These are phyloP conservation scores for Ranitomeya imitator DNA, from an alignment of 2,113 vertebrate species.

Conservation along the genomic window DNA sequence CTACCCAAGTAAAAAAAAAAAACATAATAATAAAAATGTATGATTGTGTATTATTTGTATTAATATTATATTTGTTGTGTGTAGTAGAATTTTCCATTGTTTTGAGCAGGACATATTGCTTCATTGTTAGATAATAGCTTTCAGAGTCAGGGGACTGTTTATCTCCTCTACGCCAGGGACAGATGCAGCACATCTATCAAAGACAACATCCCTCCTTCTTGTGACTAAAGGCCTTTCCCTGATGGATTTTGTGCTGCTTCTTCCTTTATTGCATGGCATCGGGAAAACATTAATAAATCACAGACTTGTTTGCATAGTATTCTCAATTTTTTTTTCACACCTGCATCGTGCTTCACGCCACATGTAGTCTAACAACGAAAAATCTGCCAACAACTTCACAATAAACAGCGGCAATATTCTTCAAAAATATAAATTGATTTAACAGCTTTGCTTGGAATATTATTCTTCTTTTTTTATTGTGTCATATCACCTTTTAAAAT, in stretches of 20 bases:
- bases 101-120: neutral
- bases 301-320: conserved; percentile 48
- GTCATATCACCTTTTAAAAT: neutral
- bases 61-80: neutral
- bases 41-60: too few species aligned
- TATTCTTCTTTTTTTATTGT: neutral
- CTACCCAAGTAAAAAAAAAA: too few species aligned
- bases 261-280: conserved; percentile 30
- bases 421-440: neutral
- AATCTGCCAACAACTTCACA: conserved; percentile 2
- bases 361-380: conserved; percentile 23
- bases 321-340: conserved; percentile 9
- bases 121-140: neutral
- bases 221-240: conserved; percentile 45
- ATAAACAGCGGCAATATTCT: neutral
- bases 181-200: conserved; percentile 48
- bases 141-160: conserved; percentile 16
- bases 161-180: conserved; percentile 22
- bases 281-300: conserved; percentile 51
- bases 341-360: neutral
- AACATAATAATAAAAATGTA: too few species aligned
- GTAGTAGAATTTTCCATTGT: neutral
- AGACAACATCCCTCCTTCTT: conserved; percentile 40
- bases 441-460: neutral
- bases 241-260: conserved; percentile 40